phyloP scores from a whole-genome alignment of 2,888 invertebrate genomes.

The Pachymerium ferrugineum region DNA sequence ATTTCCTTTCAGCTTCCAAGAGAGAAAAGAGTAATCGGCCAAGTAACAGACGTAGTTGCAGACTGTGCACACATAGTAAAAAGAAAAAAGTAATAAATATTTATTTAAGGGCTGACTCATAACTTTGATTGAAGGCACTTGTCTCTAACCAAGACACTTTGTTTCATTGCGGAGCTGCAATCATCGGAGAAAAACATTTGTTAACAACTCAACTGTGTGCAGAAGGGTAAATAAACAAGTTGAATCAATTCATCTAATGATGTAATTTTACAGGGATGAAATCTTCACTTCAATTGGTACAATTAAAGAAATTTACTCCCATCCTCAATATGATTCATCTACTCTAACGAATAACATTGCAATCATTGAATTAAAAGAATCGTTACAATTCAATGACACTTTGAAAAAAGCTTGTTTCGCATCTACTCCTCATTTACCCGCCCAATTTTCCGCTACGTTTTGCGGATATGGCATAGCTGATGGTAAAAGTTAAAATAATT shows the following conservation, averaged over 20 bases:
- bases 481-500: background rate
- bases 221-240: background rate
- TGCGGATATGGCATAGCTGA: background rate
- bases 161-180: background rate
- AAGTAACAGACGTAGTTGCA: no score
- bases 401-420: background rate
- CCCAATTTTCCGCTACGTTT: background rate
- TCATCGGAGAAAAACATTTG: background rate
- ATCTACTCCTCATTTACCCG: background rate
- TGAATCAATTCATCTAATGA: no score
- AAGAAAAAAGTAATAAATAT: background rate
- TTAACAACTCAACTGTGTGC: background rate
- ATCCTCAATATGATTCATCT: background rate
- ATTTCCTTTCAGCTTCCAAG: no score
- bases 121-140: background rate
- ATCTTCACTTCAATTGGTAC: background rate
- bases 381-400: background rate
- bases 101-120: background rate
- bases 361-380: background rate
- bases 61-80: background rate
- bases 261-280: background rate
- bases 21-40: no score
- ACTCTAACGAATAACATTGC: background rate
- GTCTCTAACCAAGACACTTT: background rate
- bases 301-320: no score